These are phyloP conservation scores for Bufo gargarizans DNA, from an alignment of 2,113 vertebrate species.

Conservation along the genomic window DNA sequence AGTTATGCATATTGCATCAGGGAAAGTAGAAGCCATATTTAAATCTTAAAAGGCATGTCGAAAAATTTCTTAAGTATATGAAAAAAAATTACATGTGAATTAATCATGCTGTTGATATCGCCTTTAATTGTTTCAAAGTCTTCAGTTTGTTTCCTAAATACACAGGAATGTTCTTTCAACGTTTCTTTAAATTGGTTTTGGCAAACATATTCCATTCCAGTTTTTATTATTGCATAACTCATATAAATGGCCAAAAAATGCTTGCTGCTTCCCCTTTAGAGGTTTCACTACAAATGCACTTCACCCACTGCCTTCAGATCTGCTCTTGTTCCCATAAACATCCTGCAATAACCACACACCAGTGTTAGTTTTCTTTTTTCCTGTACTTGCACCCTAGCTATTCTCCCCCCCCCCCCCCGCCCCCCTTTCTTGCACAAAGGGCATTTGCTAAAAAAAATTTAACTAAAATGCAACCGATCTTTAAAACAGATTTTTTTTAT, in stretches of 20 bases:
- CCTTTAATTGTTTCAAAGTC: background rate
- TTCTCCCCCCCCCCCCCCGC: background rate
- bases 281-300: slow-evolving; percentile 47
- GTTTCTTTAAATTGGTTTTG: background rate
- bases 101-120: background rate
- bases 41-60: slow-evolving; percentile 30
- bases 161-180: background rate
- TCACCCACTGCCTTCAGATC: slow-evolving; percentile 49
- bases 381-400: background rate
- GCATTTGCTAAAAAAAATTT: background rate
- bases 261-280: slow-evolving; percentile 40
- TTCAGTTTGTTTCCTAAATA: background rate
- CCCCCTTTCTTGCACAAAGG: background rate
- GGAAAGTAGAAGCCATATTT: slow-evolving; percentile 52
- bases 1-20: slow-evolving; percentile 32
- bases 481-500: background rate
- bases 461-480: slow-evolving; percentile 34
- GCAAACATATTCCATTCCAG: slow-evolving; percentile 38
- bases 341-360: slow-evolving; percentile 19
- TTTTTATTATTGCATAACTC: slow-evolving; percentile 32
- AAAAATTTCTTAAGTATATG: slow-evolving; percentile 20
- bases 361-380: slow-evolving; percentile 1
- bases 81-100: background rate
- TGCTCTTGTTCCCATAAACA: slow-evolving; percentile 26
- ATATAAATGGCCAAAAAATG: slow-evolving; percentile 36